Evolutionary conservation across 2,888 invertebrate species (phyloP).

Genomic region (Iselma pallidipennis): DNA sequence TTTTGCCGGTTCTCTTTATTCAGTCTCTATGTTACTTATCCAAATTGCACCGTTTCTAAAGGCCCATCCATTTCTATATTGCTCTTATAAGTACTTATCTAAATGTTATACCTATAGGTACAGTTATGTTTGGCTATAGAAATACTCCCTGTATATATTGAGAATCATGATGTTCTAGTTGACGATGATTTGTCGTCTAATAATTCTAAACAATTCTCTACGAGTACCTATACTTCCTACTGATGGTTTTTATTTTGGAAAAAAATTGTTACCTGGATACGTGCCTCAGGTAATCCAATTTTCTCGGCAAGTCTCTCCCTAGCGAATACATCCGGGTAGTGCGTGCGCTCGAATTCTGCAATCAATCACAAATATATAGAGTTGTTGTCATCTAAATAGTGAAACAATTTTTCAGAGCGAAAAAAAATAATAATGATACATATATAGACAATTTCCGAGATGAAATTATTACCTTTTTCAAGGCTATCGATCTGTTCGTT

Average conservation of each 20-base stretch:
- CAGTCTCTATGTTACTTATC: slow-evolving; percentile 45
- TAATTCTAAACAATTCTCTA: neutral
- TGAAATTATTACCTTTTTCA: slow-evolving; percentile 81
- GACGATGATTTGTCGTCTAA: no score
- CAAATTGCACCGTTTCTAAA: slow-evolving; percentile 47
- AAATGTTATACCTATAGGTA: no score
- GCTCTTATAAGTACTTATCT: slow-evolving; percentile 4
- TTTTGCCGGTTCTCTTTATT: slow-evolving; percentile 39
- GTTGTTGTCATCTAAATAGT: no score
- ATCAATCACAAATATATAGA: slow-evolving; percentile 39
- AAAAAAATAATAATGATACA: no score
- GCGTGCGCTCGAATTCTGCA: slow-evolving; percentile 95
- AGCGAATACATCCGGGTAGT: slow-evolving; percentile 97
- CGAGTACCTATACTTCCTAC: slow-evolving; percentile 14
- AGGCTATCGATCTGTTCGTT: slow-evolving; percentile 98
- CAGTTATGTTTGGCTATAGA: neutral
- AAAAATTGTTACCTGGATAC: slow-evolving; percentile 91
- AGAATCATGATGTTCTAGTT: neutral
- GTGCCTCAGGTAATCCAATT: slow-evolving; percentile 98
- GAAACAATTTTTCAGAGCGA: no score
- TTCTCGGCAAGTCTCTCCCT: slow-evolving; percentile 94
- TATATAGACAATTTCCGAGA: no score
- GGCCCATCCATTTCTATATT: slow-evolving; percentile 8
- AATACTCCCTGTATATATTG: neutral
- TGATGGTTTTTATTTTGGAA: slow-evolving; percentile 36